A percentile compares a stretch with the other conserved stretches of the same genome.
These are phyloP conservation scores for Saxidomus purpurata DNA, from an alignment of 1,140 invertebrate genomes.

Conservation along the genomic window DNA sequence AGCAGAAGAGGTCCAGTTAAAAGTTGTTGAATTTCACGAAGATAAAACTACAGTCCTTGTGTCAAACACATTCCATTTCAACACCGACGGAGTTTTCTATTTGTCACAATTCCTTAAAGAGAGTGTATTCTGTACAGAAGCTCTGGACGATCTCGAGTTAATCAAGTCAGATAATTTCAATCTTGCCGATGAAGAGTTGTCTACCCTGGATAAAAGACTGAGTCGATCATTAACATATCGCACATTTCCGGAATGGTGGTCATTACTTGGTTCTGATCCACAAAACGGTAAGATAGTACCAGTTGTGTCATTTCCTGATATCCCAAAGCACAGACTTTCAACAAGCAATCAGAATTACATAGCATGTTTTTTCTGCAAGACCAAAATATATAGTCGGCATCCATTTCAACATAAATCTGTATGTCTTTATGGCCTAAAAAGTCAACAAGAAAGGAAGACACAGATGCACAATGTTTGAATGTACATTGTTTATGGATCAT, in stretches of 20 bases:
- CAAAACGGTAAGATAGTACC: neutral
- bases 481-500: too few species aligned
- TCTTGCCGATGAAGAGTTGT: slow-evolving; percentile 76
- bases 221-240: slow-evolving; percentile 68
- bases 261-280: slow-evolving; percentile 69
- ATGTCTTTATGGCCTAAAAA: too few species aligned
- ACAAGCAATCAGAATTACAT: too few species aligned
- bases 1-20: slow-evolving; percentile 66
- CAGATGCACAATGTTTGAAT: too few species aligned
- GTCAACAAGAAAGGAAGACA: too few species aligned
- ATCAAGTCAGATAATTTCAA: slow-evolving; percentile 78
- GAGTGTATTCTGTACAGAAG: slow-evolving; percentile 73
- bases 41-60: slow-evolving; percentile 30
- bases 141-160: slow-evolving; percentile 76
- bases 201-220: slow-evolving; percentile 75
- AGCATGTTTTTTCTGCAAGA: too few species aligned
- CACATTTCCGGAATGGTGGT: slow-evolving; percentile 72
- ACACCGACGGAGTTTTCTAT: slow-evolving; percentile 72
- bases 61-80: slow-evolving; percentile 64
- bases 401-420: too few species aligned
- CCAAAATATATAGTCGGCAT: too few species aligned
- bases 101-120: slow-evolving; percentile 77
- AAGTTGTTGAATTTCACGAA: slow-evolving; percentile 54
- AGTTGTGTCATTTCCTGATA: too few species aligned
- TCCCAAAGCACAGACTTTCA: too few species aligned